Evolutionary conservation across 2,113 vertebrate genomes (phyloP).

Genomic region (Ophthalmotilapia sp.): DNA sequence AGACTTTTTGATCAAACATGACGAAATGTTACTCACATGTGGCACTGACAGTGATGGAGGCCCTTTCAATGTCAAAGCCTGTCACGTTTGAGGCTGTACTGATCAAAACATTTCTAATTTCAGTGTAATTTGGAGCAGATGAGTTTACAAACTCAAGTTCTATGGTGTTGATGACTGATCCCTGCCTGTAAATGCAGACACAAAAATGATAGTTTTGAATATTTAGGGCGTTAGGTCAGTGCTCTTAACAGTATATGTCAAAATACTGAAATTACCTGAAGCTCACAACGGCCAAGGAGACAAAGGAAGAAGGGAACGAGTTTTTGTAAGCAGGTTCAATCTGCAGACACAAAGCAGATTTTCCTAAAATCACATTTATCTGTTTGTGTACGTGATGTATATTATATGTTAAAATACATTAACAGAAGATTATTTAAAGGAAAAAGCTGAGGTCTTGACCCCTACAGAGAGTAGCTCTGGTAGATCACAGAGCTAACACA

Average conservation of each 20-base stretch:
- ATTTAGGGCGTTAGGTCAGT: neutral
- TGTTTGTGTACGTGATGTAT: neutral
- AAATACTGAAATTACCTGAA: neutral
- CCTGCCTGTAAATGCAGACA: neutral
- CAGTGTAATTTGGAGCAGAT: rapidly evolving
- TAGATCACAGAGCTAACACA: neutral
- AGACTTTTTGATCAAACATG: neutral
- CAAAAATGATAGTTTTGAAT: neutral
- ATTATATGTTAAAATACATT: neutral
- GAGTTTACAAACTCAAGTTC: rapidly evolving
- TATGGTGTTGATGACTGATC: neutral
- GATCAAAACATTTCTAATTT: neutral
- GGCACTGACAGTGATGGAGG: neutral
- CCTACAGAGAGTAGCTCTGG: neutral
- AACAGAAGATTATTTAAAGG: neutral
- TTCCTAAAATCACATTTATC: neutral
- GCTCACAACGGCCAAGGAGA: neutral
- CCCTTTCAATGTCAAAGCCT: neutral
- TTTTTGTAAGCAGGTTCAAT: neutral
- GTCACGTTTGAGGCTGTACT: rapidly evolving
- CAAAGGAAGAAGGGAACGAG: neutral
- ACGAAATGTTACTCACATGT: neutral
- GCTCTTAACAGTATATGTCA: rapidly evolving
- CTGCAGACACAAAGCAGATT: neutral
- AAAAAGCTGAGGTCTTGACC: neutral